Percentiles rank a stretch among this genome's conserved stretches.
phyloP scores from a whole-genome alignment of 2,888 invertebrate species.

The Drosophila prostipennis region DNA sequence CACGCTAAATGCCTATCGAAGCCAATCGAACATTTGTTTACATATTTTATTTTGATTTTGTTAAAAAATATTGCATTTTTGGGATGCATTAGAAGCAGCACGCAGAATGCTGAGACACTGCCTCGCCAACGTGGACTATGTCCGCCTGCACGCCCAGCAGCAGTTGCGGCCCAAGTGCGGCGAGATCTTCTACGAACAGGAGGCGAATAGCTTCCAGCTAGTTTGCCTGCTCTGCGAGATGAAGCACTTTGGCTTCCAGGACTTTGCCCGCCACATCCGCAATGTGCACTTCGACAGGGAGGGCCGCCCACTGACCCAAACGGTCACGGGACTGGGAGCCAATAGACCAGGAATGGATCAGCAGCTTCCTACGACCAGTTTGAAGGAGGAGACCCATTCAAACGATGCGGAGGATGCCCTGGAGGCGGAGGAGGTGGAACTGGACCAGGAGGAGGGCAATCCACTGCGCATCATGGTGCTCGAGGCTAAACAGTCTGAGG shows the following conservation, averaged over 20 bases:
- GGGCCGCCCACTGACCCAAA: conserved; percentile 44
- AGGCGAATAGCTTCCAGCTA: conserved; percentile 55
- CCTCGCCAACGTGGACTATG: conserved; percentile 57
- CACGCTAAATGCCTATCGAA: neutral
- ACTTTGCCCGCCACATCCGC: conserved; percentile 64
- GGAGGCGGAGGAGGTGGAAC: neutral
- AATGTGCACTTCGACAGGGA: conserved; percentile 60
- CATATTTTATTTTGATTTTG: conserved; percentile 8
- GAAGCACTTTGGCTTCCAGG: conserved; percentile 69
- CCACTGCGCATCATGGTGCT: conserved; percentile 22
- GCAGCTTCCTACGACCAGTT: neutral
- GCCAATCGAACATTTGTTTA: conserved; percentile 12
- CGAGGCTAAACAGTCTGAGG: neutral
- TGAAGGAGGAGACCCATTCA: neutral
- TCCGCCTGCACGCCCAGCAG: conserved; percentile 57
- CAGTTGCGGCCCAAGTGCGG: conserved; percentile 65
- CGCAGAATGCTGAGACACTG: conserved; percentile 68
- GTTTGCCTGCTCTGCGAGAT: conserved; percentile 65
- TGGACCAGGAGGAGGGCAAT: conserved; percentile 21
- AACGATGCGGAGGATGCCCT: neutral
- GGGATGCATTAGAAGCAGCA: neutral
- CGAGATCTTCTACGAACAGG: conserved; percentile 68
- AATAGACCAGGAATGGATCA: neutral
- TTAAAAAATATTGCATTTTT: conserved; percentile 2
- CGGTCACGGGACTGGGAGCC: neutral